phyloP scores from a whole-genome alignment of 1,140 invertebrate species.

The Trachymyrmex septentrionalis region DNA sequence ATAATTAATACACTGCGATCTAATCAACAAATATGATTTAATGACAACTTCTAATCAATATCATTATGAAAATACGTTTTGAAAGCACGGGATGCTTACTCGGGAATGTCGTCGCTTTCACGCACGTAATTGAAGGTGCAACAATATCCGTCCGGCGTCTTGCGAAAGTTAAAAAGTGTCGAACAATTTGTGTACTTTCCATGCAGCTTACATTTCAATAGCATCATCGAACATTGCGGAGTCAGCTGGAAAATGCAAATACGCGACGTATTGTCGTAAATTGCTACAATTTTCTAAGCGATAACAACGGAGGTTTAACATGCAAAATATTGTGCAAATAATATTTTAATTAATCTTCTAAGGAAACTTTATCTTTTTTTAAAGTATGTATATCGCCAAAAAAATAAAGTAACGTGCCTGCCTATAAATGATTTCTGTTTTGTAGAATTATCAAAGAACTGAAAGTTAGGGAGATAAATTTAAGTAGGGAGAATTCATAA shows the following conservation, averaged over 20 bases:
- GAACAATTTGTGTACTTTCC: slow-evolving; percentile 82
- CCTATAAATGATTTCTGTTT: slow-evolving; percentile 3
- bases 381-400: not conserved
- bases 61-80: slow-evolving; percentile 37
- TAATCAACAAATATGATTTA: not conserved
- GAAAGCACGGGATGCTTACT: slow-evolving; percentile 62
- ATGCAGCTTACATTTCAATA: slow-evolving; percentile 86
- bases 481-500: not conserved
- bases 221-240: slow-evolving; percentile 86
- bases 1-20: slow-evolving; percentile 26
- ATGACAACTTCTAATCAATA: not conserved
- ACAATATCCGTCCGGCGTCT: slow-evolving; percentile 88
- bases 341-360: slow-evolving; percentile 21
- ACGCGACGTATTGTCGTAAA: not conserved
- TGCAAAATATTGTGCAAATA: slow-evolving; percentile 21
- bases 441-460: not conserved
- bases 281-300: not conserved
- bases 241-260: slow-evolving; percentile 83
- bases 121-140: slow-evolving; percentile 88
- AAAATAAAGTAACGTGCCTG: slow-evolving; percentile 4
- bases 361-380: not conserved
- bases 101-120: slow-evolving; percentile 70
- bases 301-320: not conserved
- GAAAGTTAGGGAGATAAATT: slow-evolving; percentile 22
- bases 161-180: slow-evolving; percentile 84